phyloP scores from a whole-genome alignment of 2,888 invertebrate genomes.

The Steinernema scapterisci region DNA sequence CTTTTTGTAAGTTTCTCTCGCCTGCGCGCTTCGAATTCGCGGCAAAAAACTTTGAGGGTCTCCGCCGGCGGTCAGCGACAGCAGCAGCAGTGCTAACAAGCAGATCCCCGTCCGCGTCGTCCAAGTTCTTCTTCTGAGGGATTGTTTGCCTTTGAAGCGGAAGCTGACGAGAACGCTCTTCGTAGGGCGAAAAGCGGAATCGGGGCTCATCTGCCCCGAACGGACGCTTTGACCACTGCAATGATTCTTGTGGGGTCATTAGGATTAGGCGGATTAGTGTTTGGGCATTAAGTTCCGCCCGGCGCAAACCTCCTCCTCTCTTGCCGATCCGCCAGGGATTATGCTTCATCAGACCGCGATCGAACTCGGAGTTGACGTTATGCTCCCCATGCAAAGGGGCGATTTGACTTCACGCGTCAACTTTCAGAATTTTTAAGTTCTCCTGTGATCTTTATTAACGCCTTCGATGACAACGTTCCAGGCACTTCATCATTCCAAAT shows the following conservation, averaged over 20 bases:
- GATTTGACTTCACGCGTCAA: neutral
- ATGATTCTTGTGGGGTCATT: slow-evolving; percentile 19
- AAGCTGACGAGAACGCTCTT: slow-evolving; percentile 22
- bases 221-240: neutral
- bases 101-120: neutral
- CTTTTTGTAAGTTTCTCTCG: too few relatives aligned
- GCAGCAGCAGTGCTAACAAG: neutral
- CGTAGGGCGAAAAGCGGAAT: neutral
- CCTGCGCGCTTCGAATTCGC: neutral
- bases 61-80: slow-evolving; percentile 13
- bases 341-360: slow-evolving; percentile 14
- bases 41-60: neutral
- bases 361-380: neutral
- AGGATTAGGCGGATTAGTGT: slow-evolving; percentile 31
- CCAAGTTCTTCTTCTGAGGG: slow-evolving; percentile 1
- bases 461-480: neutral
- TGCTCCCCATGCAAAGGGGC: neutral
- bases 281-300: neutral
- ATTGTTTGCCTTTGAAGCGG: slow-evolving; percentile 26
- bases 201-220: slow-evolving; percentile 12
- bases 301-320: neutral
- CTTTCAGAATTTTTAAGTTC: neutral
- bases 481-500: slow-evolving; percentile 11
- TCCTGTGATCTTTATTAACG: neutral
- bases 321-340: slow-evolving; percentile 1